phyloP scores from a whole-genome alignment of 2,888 invertebrate species.

The Mycogona germanica region DNA sequence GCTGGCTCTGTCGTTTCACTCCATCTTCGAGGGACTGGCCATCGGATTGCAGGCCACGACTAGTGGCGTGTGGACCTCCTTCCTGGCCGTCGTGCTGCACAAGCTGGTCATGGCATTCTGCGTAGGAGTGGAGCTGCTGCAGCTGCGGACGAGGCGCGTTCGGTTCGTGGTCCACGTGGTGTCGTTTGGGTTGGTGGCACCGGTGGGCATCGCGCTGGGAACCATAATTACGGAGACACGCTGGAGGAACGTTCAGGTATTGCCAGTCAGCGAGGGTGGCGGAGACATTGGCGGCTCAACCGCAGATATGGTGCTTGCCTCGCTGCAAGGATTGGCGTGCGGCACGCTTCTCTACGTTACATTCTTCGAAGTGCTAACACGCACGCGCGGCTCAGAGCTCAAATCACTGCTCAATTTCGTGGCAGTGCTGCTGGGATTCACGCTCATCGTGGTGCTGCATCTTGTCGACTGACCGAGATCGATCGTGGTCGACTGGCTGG shows the following conservation, averaged over 20 bases:
- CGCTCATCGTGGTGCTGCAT: slow-evolving; percentile 9
- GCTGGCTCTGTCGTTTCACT: slow-evolving; percentile 70
- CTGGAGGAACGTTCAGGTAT: neutral
- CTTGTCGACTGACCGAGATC: no score
- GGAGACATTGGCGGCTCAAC: slow-evolving; percentile 26
- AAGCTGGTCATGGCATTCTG: slow-evolving; percentile 80
- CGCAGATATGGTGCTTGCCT: slow-evolving; percentile 6
- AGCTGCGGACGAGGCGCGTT: slow-evolving; percentile 45
- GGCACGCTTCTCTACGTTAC: slow-evolving; percentile 91
- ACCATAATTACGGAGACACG: slow-evolving; percentile 40
- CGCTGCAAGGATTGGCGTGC: slow-evolving; percentile 67
- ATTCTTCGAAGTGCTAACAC: slow-evolving; percentile 84
- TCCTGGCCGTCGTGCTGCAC: slow-evolving; percentile 70
- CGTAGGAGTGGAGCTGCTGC: slow-evolving; percentile 68
- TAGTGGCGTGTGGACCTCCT: slow-evolving; percentile 65
- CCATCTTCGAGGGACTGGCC: slow-evolving; percentile 72
- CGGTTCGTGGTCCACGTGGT: slow-evolving; percentile 51
- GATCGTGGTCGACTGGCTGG: no score
- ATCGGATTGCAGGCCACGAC: slow-evolving; percentile 59
- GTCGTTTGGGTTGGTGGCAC: slow-evolving; percentile 65
- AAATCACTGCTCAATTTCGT: slow-evolving; percentile 11
- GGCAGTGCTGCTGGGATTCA: slow-evolving; percentile 15
- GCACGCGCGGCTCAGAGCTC: slow-evolving; percentile 8
- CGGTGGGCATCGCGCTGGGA: slow-evolving; percentile 64
- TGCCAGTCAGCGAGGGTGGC: no score